These are phyloP conservation scores for Eristalis tenax DNA, from an alignment of 2,888 invertebrate species.

Conservation along the genomic window DNA sequence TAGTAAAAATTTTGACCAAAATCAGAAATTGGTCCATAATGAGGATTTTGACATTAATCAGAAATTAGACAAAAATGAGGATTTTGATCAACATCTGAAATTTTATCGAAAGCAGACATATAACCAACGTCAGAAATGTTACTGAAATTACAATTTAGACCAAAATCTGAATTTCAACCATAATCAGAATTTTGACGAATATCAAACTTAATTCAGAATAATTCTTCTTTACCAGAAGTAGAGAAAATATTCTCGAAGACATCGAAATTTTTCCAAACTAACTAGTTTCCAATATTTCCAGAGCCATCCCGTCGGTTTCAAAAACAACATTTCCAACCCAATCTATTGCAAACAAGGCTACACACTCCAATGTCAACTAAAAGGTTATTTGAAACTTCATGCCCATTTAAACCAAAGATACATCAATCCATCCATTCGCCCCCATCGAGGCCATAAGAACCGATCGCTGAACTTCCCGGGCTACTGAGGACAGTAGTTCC, in stretches of 20 bases:
- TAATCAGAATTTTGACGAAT: too few species aligned
- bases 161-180: too few species aligned
- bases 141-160: too few species aligned
- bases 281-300: background rate
- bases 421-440: background rate
- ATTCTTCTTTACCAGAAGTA: too few species aligned
- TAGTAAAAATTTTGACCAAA: background rate
- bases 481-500: background rate
- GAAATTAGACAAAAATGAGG: background rate
- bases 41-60: background rate
- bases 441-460: background rate
- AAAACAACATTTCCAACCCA: too few species aligned
- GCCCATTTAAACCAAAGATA: background rate
- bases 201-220: too few species aligned
- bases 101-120: too few species aligned
- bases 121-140: too few species aligned
- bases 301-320: background rate
- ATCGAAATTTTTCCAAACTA: too few species aligned
- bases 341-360: background rate
- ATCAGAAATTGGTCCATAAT: background rate
- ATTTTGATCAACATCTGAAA: too few species aligned
- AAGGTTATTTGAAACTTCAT: background rate
- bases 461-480: constrained; percentile 2
- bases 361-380: background rate
- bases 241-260: too few species aligned